Evolutionary conservation across 2,113 vertebrate species (phyloP).

Genomic region (Triplophysa tibetana): DNA sequence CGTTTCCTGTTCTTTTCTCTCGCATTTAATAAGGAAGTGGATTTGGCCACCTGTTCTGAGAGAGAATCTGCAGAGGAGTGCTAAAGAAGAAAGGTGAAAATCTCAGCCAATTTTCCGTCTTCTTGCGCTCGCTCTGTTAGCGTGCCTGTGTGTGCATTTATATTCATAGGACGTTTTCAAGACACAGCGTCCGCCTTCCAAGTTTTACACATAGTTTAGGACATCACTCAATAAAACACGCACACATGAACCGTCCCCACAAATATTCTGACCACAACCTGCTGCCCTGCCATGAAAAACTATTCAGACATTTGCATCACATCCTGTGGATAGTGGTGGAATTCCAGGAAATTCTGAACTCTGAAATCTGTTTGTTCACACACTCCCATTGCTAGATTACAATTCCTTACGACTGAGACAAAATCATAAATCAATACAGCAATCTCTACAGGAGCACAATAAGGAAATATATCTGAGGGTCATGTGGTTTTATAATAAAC

Average conservation of each 20-base stretch:
- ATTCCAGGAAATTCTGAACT: slow-evolving; percentile 20
- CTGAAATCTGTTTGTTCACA: slow-evolving; percentile 11
- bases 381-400: slow-evolving; percentile 25
- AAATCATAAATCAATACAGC: slow-evolving; percentile 20
- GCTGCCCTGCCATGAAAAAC: background rate
- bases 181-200: background rate
- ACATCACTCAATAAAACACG: background rate
- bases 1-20: slow-evolving; percentile 55
- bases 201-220: slow-evolving; percentile 15
- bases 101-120: background rate
- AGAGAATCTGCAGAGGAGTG: slow-evolving; percentile 47
- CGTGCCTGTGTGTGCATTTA: background rate
- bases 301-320: slow-evolving; percentile 22
- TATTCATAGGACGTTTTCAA: background rate
- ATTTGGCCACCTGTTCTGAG: slow-evolving; percentile 49
- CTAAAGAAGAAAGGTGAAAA: background rate
- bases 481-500: background rate
- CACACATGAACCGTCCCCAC: background rate
- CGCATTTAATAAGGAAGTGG: slow-evolving; percentile 51
- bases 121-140: background rate
- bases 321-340: slow-evolving; percentile 30
- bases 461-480: slow-evolving; percentile 8
- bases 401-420: slow-evolving; percentile 7
- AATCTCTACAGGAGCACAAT: slow-evolving; percentile 1
- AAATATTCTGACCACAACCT: slow-evolving; percentile 31